Base-by-base conservation (phyloP, 1,140 invertebrate species). In the Drosophila prosaltans region DNA sequence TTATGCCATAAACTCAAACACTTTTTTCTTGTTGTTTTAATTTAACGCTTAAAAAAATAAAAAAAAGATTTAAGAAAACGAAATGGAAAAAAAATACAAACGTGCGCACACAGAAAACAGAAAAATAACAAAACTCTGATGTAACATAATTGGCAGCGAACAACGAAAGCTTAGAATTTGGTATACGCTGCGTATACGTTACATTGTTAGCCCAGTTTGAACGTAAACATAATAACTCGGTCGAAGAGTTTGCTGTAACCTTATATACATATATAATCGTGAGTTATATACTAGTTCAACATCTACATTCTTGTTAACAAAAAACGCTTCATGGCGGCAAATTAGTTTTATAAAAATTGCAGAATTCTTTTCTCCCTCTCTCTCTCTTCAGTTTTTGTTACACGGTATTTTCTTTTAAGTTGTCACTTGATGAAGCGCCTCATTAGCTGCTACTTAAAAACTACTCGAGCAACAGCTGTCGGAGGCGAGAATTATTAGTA, bases 371-470 rank as follows among this genome's bases (percentile, higher is more conserved):
- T 0, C 16, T 16, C 16, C 16, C 16, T 16, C 16, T 16, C 16
- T 16, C 16, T 16, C 16, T 16, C 10, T 26, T 51, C 21, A 51
- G 16, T 24, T 26, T 10, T 10, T 24, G 24, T 51, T 9, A 2
- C 45, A 51, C 16, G 16, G 32, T 26, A 26, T 59, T 58, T 66
- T 74, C 58, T 43, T 69, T 10, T 59, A 70, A 76, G 65, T 76
- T 76, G 65, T 59, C 62, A 51, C 65, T 32, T 60, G 36, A 64
- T 74, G 74, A 78, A 43, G 61, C 69, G 78, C 81, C 81, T 85
- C 81, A 85, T 85, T 86, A 85, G 81, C 79, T 86, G 84, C 71
- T 85, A 86, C 81, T 85, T 85, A 86, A 86, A 81, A 86, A 86
- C 78, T 85, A 81, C 84, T 85, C 81, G 68, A 75, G 82, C 78